These are phyloP conservation scores for Clunio marinus DNA, from an alignment of 2,888 invertebrate species.

Conservation along the genomic window DNA sequence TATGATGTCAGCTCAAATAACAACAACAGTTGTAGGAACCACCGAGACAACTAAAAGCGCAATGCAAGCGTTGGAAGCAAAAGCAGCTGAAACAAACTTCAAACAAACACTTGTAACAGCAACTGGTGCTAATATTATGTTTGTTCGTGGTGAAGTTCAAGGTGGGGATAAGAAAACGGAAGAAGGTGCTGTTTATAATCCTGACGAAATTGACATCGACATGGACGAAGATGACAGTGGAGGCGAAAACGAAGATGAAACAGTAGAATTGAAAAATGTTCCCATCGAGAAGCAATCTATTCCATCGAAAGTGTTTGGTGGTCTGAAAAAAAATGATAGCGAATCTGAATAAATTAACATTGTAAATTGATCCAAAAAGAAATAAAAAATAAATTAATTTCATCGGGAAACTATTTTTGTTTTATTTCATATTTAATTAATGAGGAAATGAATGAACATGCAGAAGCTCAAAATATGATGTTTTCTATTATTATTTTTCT, in stretches of 20 bases:
- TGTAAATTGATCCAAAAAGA: neutral
- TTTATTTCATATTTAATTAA: neutral
- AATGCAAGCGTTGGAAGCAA: slow-evolving; percentile 83
- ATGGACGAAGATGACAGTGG: slow-evolving; percentile 60
- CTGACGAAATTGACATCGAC: slow-evolving; percentile 83
- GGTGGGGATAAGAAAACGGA: slow-evolving; percentile 59
- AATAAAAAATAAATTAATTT: neutral
- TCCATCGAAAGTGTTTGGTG: slow-evolving; percentile 89
- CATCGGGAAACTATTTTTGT: slow-evolving; percentile 9
- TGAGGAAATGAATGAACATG: neutral
- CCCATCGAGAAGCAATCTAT: slow-evolving; percentile 80
- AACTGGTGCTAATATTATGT: slow-evolving; percentile 63
- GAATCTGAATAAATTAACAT: slow-evolving; percentile 28
- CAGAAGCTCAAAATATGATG: neutral
- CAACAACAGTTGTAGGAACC: slow-evolving; percentile 64
- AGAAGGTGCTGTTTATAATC: slow-evolving; percentile 69
- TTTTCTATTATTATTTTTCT: too few relatives aligned
- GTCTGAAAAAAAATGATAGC: slow-evolving; percentile 54
- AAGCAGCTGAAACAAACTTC: slow-evolving; percentile 58
- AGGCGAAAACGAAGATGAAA: slow-evolving; percentile 55
- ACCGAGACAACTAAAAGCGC: slow-evolving; percentile 76
- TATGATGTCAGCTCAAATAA: slow-evolving; percentile 98
- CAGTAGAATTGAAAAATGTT: slow-evolving; percentile 59
- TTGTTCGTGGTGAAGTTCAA: slow-evolving; percentile 83
- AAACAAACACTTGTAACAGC: slow-evolving; percentile 20